phyloP scores from a whole-genome alignment of 2,888 invertebrate genomes.

The Ophioninae sp. region DNA sequence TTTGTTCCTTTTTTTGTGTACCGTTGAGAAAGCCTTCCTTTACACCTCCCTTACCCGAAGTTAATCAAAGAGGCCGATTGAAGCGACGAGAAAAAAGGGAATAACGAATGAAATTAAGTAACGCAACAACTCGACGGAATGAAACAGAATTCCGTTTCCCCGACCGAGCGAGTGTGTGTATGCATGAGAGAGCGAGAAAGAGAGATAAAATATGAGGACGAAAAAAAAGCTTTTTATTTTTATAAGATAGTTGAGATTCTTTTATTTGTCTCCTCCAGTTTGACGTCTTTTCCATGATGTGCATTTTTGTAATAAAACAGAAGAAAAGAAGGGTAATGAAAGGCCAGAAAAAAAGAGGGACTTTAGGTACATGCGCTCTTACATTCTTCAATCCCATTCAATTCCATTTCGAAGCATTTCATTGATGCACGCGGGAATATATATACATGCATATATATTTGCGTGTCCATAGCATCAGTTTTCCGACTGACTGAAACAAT shows the following conservation, averaged over 20 bases:
- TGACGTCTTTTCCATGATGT: conserved; percentile 43
- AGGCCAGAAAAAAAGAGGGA: neutral
- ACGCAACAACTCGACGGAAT: neutral
- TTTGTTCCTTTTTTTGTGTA: neutral
- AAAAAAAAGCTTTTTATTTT: conserved; percentile 56
- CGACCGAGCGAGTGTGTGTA: neutral
- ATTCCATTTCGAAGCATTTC: conserved; percentile 56
- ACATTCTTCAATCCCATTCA: conserved; percentile 18
- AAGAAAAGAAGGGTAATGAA: neutral
- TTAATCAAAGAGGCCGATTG: neutral
- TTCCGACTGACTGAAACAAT: conserved; percentile 73
- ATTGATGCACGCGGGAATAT: neutral
- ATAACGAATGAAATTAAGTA: neutral
- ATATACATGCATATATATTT: neutral
- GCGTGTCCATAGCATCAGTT: conserved; percentile 49
- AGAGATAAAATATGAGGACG: neutral
- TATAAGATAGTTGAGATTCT: conserved; percentile 46
- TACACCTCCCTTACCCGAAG: neutral
- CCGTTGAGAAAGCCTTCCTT: neutral
- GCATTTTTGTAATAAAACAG: conserved; percentile 31
- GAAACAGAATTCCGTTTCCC: neutral
- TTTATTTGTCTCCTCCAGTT: conserved; percentile 47
- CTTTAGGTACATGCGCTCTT: neutral
- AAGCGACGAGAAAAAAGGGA: neutral
- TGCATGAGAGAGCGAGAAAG: neutral